Conservation (phyloP, 2,888 invertebrate genomes). For the Cyclophora punctaria region DNA sequence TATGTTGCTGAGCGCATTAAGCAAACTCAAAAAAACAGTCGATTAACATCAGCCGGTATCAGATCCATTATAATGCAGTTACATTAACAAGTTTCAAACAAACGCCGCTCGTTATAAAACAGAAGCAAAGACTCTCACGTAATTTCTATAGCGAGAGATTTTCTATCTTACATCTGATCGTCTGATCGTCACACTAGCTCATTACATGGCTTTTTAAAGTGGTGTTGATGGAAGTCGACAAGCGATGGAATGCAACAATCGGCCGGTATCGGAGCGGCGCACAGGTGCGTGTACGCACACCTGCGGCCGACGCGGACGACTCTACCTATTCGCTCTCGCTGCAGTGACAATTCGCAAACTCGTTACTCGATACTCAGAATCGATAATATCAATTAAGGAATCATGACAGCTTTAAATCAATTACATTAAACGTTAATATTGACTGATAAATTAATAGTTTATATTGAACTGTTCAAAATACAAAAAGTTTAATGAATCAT, state of each 20-base stretch:
- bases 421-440: slow-evolving; percentile 1
- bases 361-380: slow-evolving; percentile 10
- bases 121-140: too few species aligned
- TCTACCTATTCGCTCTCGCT: background rate
- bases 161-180: too few species aligned
- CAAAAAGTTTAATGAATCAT: too few species aligned
- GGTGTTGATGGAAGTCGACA: slow-evolving; percentile 2
- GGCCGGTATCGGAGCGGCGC: slow-evolving; percentile 24
- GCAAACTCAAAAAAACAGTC: too few species aligned
- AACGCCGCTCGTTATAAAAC: too few species aligned
- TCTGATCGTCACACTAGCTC: background rate
- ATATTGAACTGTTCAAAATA: too few species aligned
- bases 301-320: slow-evolving; percentile 33
- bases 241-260: slow-evolving; percentile 41
- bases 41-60: too few species aligned
- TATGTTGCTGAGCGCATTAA: too few species aligned
- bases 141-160: too few species aligned
- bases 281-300: slow-evolving; percentile 60
- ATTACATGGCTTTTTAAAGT: slow-evolving; percentile 4
- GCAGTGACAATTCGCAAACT: slow-evolving; percentile 3
- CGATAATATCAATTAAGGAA: slow-evolving; percentile 13
- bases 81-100: too few species aligned
- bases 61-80: too few species aligned
- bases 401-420: slow-evolving; percentile 5
- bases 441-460: too few species aligned